phyloP scores from a whole-genome alignment of 2,888 invertebrate species.

The Sympetrum striolatum region DNA sequence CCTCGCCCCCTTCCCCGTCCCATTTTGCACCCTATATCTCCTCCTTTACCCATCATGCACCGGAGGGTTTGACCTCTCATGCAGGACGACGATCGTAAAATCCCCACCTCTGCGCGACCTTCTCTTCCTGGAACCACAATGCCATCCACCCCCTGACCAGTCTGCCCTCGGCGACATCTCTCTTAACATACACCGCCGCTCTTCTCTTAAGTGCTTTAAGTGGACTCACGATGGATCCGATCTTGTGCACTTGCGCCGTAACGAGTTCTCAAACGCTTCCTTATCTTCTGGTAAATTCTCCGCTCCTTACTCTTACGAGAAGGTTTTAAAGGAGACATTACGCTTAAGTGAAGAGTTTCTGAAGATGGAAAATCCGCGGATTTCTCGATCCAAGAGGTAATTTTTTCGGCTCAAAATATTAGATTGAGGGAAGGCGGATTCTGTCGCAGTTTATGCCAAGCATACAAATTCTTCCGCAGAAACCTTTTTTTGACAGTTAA shows the following conservation, averaged over 20 bases:
- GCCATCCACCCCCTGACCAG: constrained; percentile 44
- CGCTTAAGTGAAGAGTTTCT: no score
- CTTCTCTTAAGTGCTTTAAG: background rate
- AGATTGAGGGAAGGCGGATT: no score
- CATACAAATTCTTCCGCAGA: no score
- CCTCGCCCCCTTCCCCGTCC: background rate
- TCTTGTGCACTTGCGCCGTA: background rate
- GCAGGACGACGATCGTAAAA: background rate
- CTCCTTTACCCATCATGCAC: constrained; percentile 55
- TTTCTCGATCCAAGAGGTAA: no score
- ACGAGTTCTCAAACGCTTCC: background rate
- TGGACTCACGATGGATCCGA: background rate
- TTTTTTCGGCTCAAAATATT: no score
- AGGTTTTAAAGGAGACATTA: no score
- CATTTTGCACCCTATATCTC: constrained; percentile 53
- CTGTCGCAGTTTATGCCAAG: no score
- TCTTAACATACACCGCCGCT: background rate
- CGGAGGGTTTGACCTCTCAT: constrained; percentile 52
- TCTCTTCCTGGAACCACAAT: background rate
- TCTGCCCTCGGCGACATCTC: background rate
- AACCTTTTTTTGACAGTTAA: no score
- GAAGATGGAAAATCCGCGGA: no score
- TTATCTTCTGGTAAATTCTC: background rate
- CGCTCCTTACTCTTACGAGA: no score
- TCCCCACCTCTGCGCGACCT: constrained; percentile 47